Conservation (phyloP, 23 tunicate genomes). For the Botrylloides violaceus region DNA sequence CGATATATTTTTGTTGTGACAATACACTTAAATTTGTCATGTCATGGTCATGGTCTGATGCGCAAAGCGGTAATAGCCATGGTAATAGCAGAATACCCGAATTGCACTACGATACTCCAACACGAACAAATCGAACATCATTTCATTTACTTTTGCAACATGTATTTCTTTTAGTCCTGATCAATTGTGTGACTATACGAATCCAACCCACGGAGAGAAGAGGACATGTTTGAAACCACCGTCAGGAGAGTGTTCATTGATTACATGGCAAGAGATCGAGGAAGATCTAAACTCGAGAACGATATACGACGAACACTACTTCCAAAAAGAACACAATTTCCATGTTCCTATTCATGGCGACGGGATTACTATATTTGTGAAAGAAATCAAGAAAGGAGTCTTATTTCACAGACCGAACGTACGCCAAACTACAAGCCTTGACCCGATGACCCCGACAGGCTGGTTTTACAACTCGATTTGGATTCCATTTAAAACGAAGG, state of each 20-base stretch:
- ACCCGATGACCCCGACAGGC: constrained; percentile 15
- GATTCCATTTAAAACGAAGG: not conserved
- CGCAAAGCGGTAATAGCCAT: too few species aligned
- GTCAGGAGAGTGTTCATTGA: constrained; percentile 16
- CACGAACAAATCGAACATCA: too few species aligned
- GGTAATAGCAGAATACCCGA: too few species aligned
- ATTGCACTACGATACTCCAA: too few species aligned
- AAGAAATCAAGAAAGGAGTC: not conserved
- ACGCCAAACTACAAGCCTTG: not conserved
- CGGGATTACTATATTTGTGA: not conserved
- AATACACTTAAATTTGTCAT: too few species aligned
- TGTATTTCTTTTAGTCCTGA: not conserved
- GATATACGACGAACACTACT: not conserved
- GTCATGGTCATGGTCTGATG: too few species aligned
- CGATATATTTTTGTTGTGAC: too few species aligned
- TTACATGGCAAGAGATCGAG: not conserved
- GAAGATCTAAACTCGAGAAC: not conserved
- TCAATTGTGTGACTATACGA: constrained; percentile 18
- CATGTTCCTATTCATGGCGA: not conserved
- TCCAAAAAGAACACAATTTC: not conserved
- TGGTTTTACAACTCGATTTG: constrained; percentile 1
- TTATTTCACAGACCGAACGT: too few species aligned
- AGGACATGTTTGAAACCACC: constrained; percentile 10
- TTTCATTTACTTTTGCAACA: too few species aligned
- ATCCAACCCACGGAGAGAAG: constrained; percentile 19